Conservation (phyloP, 2,888 invertebrate genomes). For the Masnerella sp. region DNA sequence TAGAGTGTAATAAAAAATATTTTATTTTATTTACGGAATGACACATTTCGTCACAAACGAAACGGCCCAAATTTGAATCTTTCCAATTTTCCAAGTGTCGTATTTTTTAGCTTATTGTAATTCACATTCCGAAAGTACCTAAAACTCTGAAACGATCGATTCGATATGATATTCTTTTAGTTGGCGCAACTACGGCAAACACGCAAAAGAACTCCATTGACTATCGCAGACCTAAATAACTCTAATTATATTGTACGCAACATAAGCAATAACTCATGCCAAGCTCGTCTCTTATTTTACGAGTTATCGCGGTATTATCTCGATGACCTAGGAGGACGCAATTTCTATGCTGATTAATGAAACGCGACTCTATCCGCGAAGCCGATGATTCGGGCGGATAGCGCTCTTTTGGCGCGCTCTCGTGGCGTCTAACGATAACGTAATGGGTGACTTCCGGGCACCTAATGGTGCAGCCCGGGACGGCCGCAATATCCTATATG, state of each 20-base stretch:
- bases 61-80: too few species aligned
- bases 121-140: too few species aligned
- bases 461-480: constrained; percentile 66
- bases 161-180: too few species aligned
- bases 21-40: too few species aligned
- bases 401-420: constrained; percentile 38
- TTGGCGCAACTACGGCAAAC: too few species aligned
- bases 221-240: constrained; percentile 8
- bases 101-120: too few species aligned
- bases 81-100: too few species aligned
- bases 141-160: too few species aligned
- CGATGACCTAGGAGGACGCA: constrained; percentile 23
- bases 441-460: constrained; percentile 70
- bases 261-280: constrained; percentile 22
- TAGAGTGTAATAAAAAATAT: too few species aligned
- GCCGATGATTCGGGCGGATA: constrained; percentile 27
- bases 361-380: constrained; percentile 10
- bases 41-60: too few species aligned
- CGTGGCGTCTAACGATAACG: constrained; percentile 66
- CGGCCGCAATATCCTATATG: constrained; percentile 69
- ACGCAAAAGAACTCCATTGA: not conserved
- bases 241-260: constrained; percentile 36
- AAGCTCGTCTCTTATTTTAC: constrained; percentile 22
- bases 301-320: constrained; percentile 24
- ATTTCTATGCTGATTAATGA: constrained; percentile 42